Conservation (phyloP, 2,113 vertebrate genomes). For the Eulacestoma nigropectus region DNA sequence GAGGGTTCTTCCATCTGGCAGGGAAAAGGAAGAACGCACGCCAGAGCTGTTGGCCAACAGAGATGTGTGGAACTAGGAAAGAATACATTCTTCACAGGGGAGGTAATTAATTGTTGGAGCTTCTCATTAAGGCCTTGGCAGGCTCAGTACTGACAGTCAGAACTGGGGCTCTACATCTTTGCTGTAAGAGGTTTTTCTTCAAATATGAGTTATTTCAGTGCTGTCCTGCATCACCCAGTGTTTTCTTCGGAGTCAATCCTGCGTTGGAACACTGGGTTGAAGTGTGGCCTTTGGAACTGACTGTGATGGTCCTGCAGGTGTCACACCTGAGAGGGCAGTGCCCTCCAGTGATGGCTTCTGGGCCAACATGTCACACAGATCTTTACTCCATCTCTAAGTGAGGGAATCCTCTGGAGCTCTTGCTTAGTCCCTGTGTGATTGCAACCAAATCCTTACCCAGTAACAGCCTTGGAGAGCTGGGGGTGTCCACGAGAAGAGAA, state of each 20-base stretch:
- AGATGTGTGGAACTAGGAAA: not conserved
- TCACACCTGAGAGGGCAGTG: not conserved
- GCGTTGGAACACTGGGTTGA: not conserved
- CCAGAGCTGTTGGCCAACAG: not conserved
- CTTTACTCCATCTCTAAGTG: not conserved
- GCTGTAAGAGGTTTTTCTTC: not conserved
- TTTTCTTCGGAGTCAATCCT: not conserved
- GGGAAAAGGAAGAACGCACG: not conserved
- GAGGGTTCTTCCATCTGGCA: not conserved
- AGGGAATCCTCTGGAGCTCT: not conserved
- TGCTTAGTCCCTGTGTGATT: fast-evolving
- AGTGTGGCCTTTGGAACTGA: not conserved
- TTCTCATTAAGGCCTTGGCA: not conserved
- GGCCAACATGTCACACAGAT: not conserved
- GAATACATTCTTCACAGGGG: not conserved
- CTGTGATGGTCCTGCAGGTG: fast-evolving
- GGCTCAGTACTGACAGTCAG: not conserved
- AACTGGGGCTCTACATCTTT: not conserved
- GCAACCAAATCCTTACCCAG: not conserved
- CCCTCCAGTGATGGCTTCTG: not conserved
- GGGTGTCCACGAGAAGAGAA: not conserved
- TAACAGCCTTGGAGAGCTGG: not conserved
- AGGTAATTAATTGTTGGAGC: not conserved
- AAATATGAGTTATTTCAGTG: not conserved
- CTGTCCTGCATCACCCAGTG: not conserved